Evolutionary conservation across 2,797 vertebrate genomes (phyloP), one percentile per base, ranked within the genome.

Genomic region (Ctenopoma kingsleyae): DNA sequence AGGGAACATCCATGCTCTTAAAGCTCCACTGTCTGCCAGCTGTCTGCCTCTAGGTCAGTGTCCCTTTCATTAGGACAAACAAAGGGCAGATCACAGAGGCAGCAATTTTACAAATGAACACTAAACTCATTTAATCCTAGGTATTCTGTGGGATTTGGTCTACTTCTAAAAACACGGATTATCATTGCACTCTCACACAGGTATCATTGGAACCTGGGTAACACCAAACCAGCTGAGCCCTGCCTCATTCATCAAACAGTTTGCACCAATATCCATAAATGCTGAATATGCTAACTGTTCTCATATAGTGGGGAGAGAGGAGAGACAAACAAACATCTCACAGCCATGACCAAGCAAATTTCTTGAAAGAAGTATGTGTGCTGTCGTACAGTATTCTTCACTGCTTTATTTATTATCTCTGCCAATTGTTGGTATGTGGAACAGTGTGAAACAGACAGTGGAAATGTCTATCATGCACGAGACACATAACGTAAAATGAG

Each of bases 101-200:
- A 56, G 65, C 46, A 23, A 22, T 72, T 87, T 83, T n/a, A 64
- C 30, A 81, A 84, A 78, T 68, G 50, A 75, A 65, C 64, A 61
- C 68, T 49, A n/a, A 50, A 72, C 15, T 61, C 60, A 76, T 72
- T 87, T 86, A 84, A 90, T 87, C 83, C 75, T 6, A 27, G 68
- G 63, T 71, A 75, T 82, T 78, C 67, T 15, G 22, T 22, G 17
- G 62, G 69, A 85, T 84, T 83, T 67, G 55, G 62, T 50, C 63
- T 51, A 58, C 78, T 74, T 82, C 49, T 51, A 30, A 76, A 84
- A 78, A 71, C 1, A 3, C 53, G 76, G 69, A 91, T 87, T 74
- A 84, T 74, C 35, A 5, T 32, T 25, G 63, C 63, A 41, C 67
- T 71, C 62, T 68, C n/a, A 58, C 13, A 35, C 54, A 68, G 22